Evolutionary conservation across 2,888 invertebrate species (phyloP).

Genomic region (Eupithecia inturbata): DNA sequence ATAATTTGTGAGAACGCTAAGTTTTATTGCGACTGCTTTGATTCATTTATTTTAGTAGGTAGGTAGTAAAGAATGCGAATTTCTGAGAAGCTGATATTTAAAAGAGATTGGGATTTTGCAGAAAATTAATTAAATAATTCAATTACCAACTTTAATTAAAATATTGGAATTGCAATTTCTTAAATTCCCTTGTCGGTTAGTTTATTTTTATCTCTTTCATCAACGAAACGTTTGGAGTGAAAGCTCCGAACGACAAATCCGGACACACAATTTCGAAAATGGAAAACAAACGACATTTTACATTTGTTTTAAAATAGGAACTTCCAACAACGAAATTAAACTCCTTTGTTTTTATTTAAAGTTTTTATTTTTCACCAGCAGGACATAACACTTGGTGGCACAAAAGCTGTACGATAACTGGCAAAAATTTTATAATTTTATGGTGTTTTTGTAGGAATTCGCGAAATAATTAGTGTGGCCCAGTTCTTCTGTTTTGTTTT

Average conservation of each 20-base stretch:
- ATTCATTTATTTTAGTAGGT: conserved; percentile 9
- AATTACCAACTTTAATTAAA: neutral
- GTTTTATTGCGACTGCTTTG: conserved; percentile 14
- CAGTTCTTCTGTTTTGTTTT: neutral
- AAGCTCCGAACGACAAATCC: too few relatives aligned
- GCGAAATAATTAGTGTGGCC: conserved; percentile 9
- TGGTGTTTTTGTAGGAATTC: neutral
- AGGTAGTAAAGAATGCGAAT: neutral
- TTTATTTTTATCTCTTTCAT: neutral
- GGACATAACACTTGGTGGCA: neutral
- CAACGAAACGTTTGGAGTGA: too few relatives aligned
- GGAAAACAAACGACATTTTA: neutral
- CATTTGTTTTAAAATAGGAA: neutral
- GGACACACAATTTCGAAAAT: neutral
- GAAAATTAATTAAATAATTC: neutral
- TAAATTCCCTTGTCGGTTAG: neutral
- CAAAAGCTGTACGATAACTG: neutral
- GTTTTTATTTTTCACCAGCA: neutral
- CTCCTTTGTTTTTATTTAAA: neutral
- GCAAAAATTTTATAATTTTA: neutral
- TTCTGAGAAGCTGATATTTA: neutral
- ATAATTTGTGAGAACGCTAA: conserved; percentile 12
- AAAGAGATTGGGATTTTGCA: neutral
- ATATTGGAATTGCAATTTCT: neutral
- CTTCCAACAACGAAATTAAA: neutral